A percentile compares a stretch with the other conserved stretches of the same genome.
phyloP scores from a whole-genome alignment of 1,140 invertebrate species.

The Eubasilissa regina region DNA sequence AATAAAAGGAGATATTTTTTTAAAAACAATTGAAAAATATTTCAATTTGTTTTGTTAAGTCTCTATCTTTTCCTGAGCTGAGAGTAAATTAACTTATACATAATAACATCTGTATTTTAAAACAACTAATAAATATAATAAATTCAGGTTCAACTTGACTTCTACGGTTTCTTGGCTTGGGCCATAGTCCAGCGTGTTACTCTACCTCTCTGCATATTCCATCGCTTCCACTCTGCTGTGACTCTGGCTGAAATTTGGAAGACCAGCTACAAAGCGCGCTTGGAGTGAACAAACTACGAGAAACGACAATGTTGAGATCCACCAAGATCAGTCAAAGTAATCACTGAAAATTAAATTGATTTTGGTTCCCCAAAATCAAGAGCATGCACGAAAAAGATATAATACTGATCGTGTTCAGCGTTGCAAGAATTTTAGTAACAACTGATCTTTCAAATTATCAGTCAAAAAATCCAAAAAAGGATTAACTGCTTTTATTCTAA shows the following conservation, averaged over 20 bases:
- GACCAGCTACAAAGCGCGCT: constrained; percentile 94
- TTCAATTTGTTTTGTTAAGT: no score
- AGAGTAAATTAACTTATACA: no score
- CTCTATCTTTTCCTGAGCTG: no score
- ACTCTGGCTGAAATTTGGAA: constrained; percentile 99
- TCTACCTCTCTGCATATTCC: constrained; percentile 96
- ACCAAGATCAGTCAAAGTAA: background rate
- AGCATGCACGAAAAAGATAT: background rate
- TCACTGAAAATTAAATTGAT: constrained; percentile 8
- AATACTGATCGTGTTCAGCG: constrained; percentile 31
- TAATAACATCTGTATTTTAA: no score
- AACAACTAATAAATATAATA: background rate
- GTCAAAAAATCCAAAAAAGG: background rate
- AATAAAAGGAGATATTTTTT: no score
- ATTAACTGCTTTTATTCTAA: background rate
- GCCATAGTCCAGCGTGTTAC: constrained; percentile 94
- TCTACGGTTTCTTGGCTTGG: constrained; percentile 96
- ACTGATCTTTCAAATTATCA: constrained; percentile 11
- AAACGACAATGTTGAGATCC: background rate
- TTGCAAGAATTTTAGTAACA: constrained; percentile 15
- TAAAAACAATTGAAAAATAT: no score
- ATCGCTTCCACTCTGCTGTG: constrained; percentile 96
- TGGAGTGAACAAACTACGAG: constrained; percentile 77
- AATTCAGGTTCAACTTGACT: constrained; percentile 83
- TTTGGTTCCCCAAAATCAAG: constrained; percentile 10